Conservation (phyloP, 1,140 invertebrate genomes). For the Zaprionus taronus region DNA sequence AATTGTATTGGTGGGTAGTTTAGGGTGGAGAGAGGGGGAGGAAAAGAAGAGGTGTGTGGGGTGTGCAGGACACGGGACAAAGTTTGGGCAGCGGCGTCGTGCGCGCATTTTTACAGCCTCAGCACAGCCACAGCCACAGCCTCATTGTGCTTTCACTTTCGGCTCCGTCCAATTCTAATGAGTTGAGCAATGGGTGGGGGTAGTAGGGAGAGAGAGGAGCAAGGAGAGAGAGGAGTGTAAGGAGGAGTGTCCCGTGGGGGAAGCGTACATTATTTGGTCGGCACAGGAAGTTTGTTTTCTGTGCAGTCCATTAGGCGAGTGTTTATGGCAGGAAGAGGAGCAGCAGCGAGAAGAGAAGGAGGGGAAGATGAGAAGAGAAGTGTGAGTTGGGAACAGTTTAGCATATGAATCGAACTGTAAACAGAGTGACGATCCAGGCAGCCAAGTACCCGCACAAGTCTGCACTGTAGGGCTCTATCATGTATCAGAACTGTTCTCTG, state of each 20-base stretch:
- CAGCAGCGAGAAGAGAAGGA: not conserved
- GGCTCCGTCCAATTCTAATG: constrained; percentile 62
- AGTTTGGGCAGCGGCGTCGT: constrained; percentile 31
- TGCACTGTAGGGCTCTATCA: not conserved
- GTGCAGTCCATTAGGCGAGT: constrained; percentile 63
- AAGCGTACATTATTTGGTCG: constrained; percentile 35
- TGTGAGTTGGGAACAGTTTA: not conserved
- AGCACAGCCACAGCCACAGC: constrained; percentile 8
- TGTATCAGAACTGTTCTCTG: not conserved
- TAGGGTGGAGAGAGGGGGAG: not conserved
- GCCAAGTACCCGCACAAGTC: not conserved
- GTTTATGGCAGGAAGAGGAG: constrained; percentile 32
- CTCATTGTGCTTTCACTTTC: constrained; percentile 65
- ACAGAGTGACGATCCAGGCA: not conserved
- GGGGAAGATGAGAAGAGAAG: not conserved
- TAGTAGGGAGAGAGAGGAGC: not conserved
- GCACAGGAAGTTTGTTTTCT: constrained; percentile 54
- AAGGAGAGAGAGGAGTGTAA: not conserved
- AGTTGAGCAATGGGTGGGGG: constrained; percentile 31
- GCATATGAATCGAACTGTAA: not conserved
- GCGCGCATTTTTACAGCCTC: constrained; percentile 46
- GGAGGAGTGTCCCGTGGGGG: not conserved
- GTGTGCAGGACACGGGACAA: not conserved
- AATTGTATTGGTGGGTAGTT: constrained; percentile 34
- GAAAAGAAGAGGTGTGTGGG: not conserved